A percentile compares a stretch with the other conserved stretches of the same genome.
Conservation (phyloP, 2,888 invertebrate species). For the Slavum lentiscoides region DNA sequence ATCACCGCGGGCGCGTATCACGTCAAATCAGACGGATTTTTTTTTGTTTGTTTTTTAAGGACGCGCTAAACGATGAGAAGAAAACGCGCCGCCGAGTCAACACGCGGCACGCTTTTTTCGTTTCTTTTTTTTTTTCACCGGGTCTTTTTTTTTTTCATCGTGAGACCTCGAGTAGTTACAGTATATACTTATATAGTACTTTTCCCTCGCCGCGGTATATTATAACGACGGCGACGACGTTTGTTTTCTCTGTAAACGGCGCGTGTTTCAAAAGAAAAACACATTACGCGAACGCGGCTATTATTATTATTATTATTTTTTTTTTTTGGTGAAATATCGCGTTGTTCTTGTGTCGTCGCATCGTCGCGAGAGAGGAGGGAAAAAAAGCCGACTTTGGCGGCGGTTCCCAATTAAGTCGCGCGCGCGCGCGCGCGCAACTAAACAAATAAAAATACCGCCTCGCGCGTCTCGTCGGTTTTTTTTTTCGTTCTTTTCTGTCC, state of each 20-base stretch:
- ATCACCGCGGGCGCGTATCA: not conserved
- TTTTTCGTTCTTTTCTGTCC: too few species aligned
- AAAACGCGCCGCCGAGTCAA: conserved; percentile 20
- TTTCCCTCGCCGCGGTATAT: too few species aligned
- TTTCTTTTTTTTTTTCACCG: not conserved
- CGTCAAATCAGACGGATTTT: conserved; percentile 47
- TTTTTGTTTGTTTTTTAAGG: not conserved
- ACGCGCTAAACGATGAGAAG: not conserved
- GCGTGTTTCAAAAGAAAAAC: too few species aligned
- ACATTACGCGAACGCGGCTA: too few species aligned
- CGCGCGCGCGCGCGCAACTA: too few species aligned
- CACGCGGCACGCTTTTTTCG: conserved; percentile 1
- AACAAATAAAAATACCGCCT: not conserved
- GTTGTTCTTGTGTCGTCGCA: too few species aligned
- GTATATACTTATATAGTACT: too few species aligned
- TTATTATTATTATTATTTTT: conserved; percentile 16
- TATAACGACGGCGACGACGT: too few species aligned
- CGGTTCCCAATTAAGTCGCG: conserved; percentile 31
- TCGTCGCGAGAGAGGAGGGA: not conserved
- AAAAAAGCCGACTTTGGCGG: conserved; percentile 38
- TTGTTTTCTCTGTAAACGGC: too few species aligned
- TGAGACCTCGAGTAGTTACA: not conserved
- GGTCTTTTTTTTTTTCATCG: not conserved
- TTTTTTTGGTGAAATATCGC: not conserved
- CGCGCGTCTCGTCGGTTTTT: not conserved